phyloP scores from a whole-genome alignment of 2,113 vertebrate genomes.

The Gallinago media region DNA sequence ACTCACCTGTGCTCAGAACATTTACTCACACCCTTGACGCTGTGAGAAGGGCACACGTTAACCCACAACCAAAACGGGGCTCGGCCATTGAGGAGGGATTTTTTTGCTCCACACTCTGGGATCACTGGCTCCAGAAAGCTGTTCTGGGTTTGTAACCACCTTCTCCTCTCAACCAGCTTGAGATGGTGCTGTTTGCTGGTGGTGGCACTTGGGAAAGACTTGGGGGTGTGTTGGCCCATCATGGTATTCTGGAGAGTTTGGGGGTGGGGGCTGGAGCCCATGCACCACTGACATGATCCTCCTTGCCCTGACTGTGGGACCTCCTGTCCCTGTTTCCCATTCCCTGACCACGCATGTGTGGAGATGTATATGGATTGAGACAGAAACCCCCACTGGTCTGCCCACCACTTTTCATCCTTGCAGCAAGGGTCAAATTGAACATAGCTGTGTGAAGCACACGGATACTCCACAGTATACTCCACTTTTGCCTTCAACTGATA shows the following conservation, averaged over 20 bases:
- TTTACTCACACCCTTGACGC: neutral
- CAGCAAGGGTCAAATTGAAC: neutral
- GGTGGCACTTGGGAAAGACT: neutral
- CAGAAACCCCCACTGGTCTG: neutral
- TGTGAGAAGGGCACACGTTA: neutral
- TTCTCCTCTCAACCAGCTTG: neutral
- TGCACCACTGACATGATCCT: neutral
- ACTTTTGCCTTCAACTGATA: neutral
- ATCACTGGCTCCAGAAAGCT: neutral
- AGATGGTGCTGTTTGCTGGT: accelerated
- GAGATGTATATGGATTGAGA: neutral
- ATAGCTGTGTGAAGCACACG: neutral
- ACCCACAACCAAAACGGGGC: neutral
- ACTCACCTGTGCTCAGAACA: neutral
- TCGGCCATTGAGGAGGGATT: neutral
- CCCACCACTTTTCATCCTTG: neutral
- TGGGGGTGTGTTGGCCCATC: neutral
- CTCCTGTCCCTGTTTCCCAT: neutral
- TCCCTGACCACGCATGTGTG: accelerated
- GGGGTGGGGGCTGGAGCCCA: neutral
- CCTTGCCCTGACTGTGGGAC: neutral
- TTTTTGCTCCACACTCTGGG: neutral
- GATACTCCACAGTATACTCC: neutral
- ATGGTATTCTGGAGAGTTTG: neutral
- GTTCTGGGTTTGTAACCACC: neutral